Evolutionary conservation across 1,140 invertebrate genomes (phyloP), one percentile per base, ranked within the genome.

Genomic region (Aphaenogaster rudis): DNA sequence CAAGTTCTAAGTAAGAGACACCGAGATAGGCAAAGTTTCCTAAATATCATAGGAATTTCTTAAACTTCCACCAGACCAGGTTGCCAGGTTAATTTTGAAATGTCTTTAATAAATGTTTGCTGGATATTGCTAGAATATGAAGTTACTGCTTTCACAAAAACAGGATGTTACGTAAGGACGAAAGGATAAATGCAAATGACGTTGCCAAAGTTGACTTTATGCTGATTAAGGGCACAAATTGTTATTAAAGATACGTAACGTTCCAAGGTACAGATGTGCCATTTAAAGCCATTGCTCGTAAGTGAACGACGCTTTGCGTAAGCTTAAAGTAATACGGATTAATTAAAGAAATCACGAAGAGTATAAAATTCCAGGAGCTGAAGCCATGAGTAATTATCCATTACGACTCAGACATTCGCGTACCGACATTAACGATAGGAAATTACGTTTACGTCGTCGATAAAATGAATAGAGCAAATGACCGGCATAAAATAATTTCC

Each of bases 401-500:
- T 86, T 86, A 69, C 64, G 28, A 80, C 15, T 57, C 28, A 39
- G 64, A 15, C 36, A 9, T 76, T 28, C n/a, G 63, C 85, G 52
- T 69, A 50, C 52, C 52, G 64, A 28, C 45, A 80, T 86, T 86
- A 69, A 80, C 52, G 63, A 69, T 28, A 36, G 76, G 74, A 67
- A 86, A 86, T 86, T 69, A 80, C 85, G 61, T 80, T 86, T 86
- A 79, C 85, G 64, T 86, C 85, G 76, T 81, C 64, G 77, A 86
- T 86, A 86, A 69, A 81, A 86, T 67, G 76, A 86, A 28, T 80
- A 59, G 52, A 81, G 76, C 77, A 86, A 86, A 86, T 79, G 82
- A 78, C 76, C 76, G 63, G 74, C 85, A 86, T 86, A 80, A 80
- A 67, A 80, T 80, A 80, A 86, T 86, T 86, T 86, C 85, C 76